Evolutionary conservation across 64 coral and sea anemone species (phyloP).

Genomic region (Exaiptasia diaphana): DNA sequence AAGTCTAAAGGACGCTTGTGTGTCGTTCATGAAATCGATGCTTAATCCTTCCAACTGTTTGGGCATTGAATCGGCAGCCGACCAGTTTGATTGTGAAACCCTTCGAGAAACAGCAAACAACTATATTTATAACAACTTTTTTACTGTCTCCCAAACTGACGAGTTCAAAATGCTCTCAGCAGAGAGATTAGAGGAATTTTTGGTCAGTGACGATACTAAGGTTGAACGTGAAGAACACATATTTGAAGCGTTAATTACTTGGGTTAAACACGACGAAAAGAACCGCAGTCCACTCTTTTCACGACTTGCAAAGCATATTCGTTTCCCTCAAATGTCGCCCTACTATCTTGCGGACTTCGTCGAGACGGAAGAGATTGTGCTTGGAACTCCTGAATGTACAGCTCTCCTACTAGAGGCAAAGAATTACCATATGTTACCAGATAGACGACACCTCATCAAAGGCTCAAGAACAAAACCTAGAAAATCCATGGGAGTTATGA

Average conservation of each 20-base stretch:
- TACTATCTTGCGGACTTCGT: slow-evolving; percentile 92
- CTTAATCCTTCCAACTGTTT: slow-evolving; percentile 89
- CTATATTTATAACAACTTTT: slow-evolving; percentile 77
- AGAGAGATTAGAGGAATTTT: slow-evolving; percentile 56
- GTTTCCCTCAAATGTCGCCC: slow-evolving; percentile 87
- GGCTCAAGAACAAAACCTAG: slow-evolving; percentile 87
- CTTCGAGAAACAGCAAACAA: slow-evolving; percentile 68
- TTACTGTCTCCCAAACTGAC: slow-evolving; percentile 83
- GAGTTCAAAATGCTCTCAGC: slow-evolving; percentile 81
- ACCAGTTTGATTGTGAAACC: slow-evolving; percentile 72
- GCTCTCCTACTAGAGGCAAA: slow-evolving; percentile 87
- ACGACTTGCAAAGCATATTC: slow-evolving; percentile 61
- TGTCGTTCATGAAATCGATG: slow-evolving; percentile 85
- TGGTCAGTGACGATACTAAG: slow-evolving; percentile 76
- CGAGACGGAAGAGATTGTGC: slow-evolving; percentile 76
- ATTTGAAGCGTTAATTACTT: slow-evolving; percentile 79
- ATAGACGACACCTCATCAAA: slow-evolving; percentile 90
- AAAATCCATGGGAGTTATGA: slow-evolving; percentile 89
- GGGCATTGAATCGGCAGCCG: slow-evolving; percentile 83
- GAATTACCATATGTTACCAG: slow-evolving; percentile 96
- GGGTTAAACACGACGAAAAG: slow-evolving; percentile 74
- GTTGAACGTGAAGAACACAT: slow-evolving; percentile 89
- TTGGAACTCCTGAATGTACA: slow-evolving; percentile 80
- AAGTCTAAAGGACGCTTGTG: slow-evolving; percentile 84
- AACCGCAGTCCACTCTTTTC: slow-evolving; percentile 39